Conservation (phyloP, 1,140 invertebrate species). For the Diabrotica undecimpunctata region DNA sequence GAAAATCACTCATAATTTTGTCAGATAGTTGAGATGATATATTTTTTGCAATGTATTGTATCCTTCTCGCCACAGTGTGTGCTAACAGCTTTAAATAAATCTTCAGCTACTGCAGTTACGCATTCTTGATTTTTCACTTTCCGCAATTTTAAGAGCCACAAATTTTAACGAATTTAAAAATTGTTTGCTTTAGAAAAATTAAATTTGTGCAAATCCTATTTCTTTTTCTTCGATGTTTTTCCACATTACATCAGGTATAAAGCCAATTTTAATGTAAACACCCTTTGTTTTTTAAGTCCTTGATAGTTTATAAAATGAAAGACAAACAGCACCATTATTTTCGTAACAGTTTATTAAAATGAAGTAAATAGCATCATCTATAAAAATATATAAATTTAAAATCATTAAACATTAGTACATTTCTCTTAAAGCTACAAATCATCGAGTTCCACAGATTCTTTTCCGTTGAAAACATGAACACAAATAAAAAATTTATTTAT, state of each 20-base stretch:
- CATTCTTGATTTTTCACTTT: neutral
- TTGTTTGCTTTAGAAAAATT: too few species aligned
- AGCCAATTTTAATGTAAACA: too few species aligned
- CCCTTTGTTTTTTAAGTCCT: too few species aligned
- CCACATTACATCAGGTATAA: too few species aligned
- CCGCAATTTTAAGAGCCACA: neutral
- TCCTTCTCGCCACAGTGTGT: neutral
- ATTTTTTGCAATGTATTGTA: slow-evolving; percentile 12
- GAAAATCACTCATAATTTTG: slow-evolving; percentile 31
- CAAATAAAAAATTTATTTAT: neutral
- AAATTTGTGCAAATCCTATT: too few species aligned
- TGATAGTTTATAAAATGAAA: neutral
- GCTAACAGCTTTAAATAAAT: slow-evolving; percentile 7
- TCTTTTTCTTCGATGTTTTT: too few species aligned
- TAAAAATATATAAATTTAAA: neutral
- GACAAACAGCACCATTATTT: neutral
- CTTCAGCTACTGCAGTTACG: slow-evolving; percentile 5
- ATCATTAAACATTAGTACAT: neutral
- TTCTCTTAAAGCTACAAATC: neutral
- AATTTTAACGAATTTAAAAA: too few species aligned
- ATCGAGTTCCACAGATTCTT: neutral
- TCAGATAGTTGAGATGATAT: slow-evolving; percentile 26
- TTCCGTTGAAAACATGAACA: neutral
- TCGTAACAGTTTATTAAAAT: slow-evolving; percentile 22
- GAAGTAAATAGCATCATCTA: slow-evolving; percentile 3